These are phyloP conservation scores for Habropoda laboriosa DNA, from an alignment of 1,140 invertebrate genomes.

Conservation along the genomic window DNA sequence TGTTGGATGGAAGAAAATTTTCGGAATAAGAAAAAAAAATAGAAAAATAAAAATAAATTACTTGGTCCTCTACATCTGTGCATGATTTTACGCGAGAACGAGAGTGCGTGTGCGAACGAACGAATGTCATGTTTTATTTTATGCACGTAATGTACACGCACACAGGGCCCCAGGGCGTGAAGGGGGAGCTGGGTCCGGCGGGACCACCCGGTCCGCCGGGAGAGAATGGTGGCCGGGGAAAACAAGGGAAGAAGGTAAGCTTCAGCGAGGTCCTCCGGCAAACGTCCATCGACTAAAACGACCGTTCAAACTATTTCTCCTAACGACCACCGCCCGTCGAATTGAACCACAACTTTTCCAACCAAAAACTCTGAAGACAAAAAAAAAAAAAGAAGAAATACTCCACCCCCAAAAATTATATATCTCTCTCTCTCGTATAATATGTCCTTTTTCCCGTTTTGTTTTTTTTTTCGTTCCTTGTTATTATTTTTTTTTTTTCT, in stretches of 20 bases:
- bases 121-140: conserved; percentile 57
- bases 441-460: too few species aligned
- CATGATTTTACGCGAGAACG: conserved; percentile 2
- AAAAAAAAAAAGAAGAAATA: too few species aligned
- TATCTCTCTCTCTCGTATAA: background rate
- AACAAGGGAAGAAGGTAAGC: conserved; percentile 93
- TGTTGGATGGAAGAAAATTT: too few species aligned
- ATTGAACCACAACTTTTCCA: conserved; percentile 44
- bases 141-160: conserved; percentile 70
- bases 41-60: too few species aligned
- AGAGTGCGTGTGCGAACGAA: conserved; percentile 24
- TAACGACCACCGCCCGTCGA: conserved; percentile 20
- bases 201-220: conserved; percentile 89
- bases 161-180: conserved; percentile 88
- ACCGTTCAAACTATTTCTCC: conserved; percentile 45
- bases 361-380: conserved; percentile 29
- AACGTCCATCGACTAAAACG: conserved; percentile 59
- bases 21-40: too few species aligned
- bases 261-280: conserved; percentile 80
- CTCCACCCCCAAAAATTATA: too few species aligned
- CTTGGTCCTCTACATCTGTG: background rate
- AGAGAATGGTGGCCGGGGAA: conserved; percentile 90
- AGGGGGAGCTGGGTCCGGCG: conserved; percentile 88
- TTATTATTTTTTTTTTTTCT: too few species aligned
- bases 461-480: too few species aligned